A percentile compares a stretch with the other conserved stretches of the same genome.
These are phyloP conservation scores for Rhinophrynus dorsalis DNA, from an alignment of 2,797 vertebrate genomes.

Conservation along the genomic window DNA sequence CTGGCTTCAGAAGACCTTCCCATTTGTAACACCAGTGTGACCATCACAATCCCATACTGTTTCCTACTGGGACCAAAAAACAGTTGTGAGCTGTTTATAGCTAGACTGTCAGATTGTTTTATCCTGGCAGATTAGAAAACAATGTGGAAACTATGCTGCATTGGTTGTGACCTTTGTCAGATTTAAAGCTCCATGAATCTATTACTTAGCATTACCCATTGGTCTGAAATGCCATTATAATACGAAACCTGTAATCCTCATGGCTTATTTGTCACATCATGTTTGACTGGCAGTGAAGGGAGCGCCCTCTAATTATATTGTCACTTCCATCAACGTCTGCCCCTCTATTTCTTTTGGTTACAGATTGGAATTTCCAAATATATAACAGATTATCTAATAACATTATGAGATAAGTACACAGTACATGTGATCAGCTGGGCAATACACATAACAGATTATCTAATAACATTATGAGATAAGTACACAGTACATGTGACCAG, in stretches of 20 bases:
- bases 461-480: no score
- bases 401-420: no score
- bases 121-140: conserved; percentile 27
- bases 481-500: no score
- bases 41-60: background rate
- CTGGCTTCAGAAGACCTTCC: background rate
- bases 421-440: no score
- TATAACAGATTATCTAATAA: no score
- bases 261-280: background rate
- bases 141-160: conserved; percentile 2
- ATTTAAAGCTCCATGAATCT: conserved; percentile 19
- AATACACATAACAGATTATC: no score
- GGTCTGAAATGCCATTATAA: conserved; percentile 4
- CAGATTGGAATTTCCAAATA: no score
- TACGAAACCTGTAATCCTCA: background rate
- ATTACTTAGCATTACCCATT: conserved; percentile 28
- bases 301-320: background rate
- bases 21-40: background rate
- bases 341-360: no score
- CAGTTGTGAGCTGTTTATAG: background rate
- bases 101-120: conserved; percentile 17
- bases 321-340: no score
- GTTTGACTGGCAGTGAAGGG: background rate
- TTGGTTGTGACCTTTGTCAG: background rate
- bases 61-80: background rate